phyloP scores from a whole-genome alignment of 2,113 vertebrate genomes.

The Podarcis raffonei region DNA sequence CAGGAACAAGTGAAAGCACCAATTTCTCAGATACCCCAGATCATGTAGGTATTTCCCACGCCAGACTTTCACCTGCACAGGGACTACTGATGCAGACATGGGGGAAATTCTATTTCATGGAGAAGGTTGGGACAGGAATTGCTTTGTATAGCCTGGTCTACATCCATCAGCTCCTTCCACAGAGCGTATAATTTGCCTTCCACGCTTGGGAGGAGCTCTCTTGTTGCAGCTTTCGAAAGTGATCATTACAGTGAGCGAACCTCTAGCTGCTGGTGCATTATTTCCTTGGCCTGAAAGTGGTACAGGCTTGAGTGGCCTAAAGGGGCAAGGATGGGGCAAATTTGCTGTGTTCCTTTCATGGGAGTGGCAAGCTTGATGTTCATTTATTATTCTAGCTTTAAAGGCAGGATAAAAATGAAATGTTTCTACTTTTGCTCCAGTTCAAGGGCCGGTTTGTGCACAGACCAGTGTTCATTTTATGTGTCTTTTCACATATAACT shows the following conservation, averaged over 20 bases:
- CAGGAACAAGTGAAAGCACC: neutral
- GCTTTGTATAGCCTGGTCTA: neutral
- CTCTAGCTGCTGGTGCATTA: neutral
- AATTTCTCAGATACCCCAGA: neutral
- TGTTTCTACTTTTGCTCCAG: neutral
- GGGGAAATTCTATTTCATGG: fast-evolving
- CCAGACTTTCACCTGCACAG: neutral
- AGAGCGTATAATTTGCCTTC: neutral
- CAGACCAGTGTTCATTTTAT: neutral
- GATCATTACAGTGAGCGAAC: neutral
- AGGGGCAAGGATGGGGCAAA: neutral
- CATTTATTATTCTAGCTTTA: neutral
- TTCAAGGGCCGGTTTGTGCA: neutral
- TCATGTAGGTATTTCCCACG: neutral
- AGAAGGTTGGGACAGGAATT: neutral
- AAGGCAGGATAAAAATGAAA: neutral
- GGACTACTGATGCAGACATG: neutral
- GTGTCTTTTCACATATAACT: neutral
- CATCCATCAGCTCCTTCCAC: neutral
- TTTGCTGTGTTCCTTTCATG: neutral
- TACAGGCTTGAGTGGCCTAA: neutral
- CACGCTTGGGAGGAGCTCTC: neutral
- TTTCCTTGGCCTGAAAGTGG: neutral
- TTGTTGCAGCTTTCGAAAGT: neutral
- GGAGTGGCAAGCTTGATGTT: neutral